Base-by-base conservation (phyloP, 2,888 invertebrate genomes). In the Drosophila anomelani region DNA sequence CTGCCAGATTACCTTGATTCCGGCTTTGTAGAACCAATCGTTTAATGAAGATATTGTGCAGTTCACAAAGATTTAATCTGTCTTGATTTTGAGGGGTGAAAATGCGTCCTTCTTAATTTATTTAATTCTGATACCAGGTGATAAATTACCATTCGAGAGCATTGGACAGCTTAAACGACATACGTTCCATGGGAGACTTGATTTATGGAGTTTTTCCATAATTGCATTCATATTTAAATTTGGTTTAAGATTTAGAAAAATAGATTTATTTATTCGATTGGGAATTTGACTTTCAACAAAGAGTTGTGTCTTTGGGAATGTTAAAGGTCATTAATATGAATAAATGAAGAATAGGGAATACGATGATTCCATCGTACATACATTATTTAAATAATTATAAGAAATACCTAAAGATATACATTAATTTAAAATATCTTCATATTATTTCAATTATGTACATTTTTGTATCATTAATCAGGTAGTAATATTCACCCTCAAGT, bases 41-140 rank as follows among this genome's bases (percentile, higher is more conserved):
- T 41, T 36, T 68, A 69, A 68, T 68, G 67, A 68, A 68, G 69
- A 69, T 20, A 68, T 68, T 68, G 67, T 68, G 36, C 20, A 32
- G 47, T 26, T 55, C 8, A 26, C 34, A 29, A 49, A 29, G 47
- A 68, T 56, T 49, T 47, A 69, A 57, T 68, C 67, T 47, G 41
- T 10, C 29, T 43, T 8, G 9, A 26, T 9, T 29, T 26, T 36
- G 13, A 34, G 20, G 12, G 20, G 59, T 39, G 47, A 49, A 57
- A 69, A 38, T 51, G 17, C 41, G 41, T 62, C 26, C 36, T 64
- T 36, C 29, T 51, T 43, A 51, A 63, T 20, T 63, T 43, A 63
- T 62, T 38, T 63, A 34, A 10, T 47, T 47, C 12, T 34, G 41
- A 15, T 68, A 41, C 36, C 70, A 49, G 23, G 57, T 68, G 70